Percentiles rank a stretch among this genome's conserved stretches.
phyloP scores from a whole-genome alignment of 2,888 invertebrate species.

The Pristionchus fissidentatus region DNA sequence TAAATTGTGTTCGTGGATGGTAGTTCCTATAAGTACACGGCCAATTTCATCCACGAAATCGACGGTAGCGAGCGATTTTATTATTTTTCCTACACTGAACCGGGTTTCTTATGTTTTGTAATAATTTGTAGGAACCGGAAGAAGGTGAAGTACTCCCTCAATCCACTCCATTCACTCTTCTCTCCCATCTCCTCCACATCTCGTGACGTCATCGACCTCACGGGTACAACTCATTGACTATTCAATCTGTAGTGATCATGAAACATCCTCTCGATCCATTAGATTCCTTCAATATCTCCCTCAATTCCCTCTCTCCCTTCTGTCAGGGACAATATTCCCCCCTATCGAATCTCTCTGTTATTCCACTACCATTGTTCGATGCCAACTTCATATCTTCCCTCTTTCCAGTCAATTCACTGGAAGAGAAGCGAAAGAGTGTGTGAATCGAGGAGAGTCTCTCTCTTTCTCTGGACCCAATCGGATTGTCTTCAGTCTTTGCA shows the following conservation, averaged over 20 bases:
- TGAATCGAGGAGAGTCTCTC: background rate
- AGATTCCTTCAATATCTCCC: too few relatives aligned
- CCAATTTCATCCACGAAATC: too few relatives aligned
- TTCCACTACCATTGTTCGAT: background rate
- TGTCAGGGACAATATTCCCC: background rate
- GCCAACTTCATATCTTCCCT: background rate
- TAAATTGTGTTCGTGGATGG: too few relatives aligned
- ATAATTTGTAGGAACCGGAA: too few relatives aligned
- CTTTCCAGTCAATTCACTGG: background rate
- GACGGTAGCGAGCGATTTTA: too few relatives aligned
- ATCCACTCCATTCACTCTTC: too few relatives aligned
- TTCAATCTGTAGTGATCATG: too few relatives aligned
- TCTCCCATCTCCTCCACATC: too few relatives aligned
- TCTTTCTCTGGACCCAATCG: background rate
- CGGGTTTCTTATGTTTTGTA: too few relatives aligned
- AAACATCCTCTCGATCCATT: background rate
- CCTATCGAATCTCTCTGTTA: background rate
- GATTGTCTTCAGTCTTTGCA: constrained; percentile 21
- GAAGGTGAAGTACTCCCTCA: too few relatives aligned
- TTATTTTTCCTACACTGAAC: too few relatives aligned
- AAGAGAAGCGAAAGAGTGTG: background rate
- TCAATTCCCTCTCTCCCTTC: background rate
- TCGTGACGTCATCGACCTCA: background rate
- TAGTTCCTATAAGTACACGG: too few relatives aligned
- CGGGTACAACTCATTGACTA: background rate